Percentiles rank a stretch among this genome's conserved stretches.
Evolutionary conservation across 2,113 vertebrate species (phyloP).

Genomic region (Caracal caracal): DNA sequence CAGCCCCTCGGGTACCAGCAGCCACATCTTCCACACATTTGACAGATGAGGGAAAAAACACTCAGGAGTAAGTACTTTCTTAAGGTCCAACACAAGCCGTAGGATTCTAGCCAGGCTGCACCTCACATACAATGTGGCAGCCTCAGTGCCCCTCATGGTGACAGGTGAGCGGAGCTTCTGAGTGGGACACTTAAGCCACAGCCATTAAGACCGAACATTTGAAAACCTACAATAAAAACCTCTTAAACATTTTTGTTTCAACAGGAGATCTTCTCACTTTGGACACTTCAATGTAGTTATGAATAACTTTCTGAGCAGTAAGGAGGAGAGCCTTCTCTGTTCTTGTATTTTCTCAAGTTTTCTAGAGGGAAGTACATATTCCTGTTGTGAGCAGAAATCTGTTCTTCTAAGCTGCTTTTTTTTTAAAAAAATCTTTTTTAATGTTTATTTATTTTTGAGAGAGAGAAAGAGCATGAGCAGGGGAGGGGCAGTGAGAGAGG

Average conservation of each 20-base stretch:
- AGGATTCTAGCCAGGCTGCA: neutral
- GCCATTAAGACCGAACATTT: neutral
- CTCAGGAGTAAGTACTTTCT: neutral
- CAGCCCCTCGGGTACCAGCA: neutral
- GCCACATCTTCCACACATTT: neutral
- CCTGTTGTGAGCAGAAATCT: neutral
- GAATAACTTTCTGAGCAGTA: neutral
- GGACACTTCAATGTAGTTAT: neutral
- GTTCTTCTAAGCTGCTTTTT: too few relatives aligned
- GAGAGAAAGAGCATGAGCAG: too few relatives aligned
- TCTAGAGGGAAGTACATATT: neutral
- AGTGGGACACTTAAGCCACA: neutral
- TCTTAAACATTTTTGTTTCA: neutral
- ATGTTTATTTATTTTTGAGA: too few relatives aligned
- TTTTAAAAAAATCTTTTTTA: too few relatives aligned
- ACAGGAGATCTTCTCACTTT: neutral
- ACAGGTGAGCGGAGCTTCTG: neutral
- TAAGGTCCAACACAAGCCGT: neutral
- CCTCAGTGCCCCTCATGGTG: rapidly evolving
- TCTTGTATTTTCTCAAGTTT: neutral
- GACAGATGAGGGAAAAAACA: neutral
- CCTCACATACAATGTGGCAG: neutral
- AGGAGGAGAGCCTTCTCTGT: neutral
- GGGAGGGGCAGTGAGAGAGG: too few relatives aligned
- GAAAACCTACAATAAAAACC: neutral